These are phyloP conservation scores for Heliconius himera DNA, from an alignment of 1,140 invertebrate species.

Conservation along the genomic window DNA sequence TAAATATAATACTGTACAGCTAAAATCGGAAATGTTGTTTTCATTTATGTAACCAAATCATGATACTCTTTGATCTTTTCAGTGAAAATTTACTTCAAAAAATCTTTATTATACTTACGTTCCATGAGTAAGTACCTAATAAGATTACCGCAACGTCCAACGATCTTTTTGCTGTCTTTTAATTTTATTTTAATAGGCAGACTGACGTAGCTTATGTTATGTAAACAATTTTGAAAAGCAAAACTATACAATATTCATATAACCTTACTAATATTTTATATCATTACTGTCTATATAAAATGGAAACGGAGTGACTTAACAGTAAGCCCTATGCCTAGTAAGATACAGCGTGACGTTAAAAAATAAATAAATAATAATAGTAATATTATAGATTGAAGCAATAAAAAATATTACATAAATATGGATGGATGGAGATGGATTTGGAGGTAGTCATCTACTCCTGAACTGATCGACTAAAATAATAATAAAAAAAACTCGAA, in stretches of 20 bases:
- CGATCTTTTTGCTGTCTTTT: background rate
- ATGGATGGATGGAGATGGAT: no score
- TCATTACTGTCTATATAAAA: background rate
- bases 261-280: background rate
- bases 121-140: conserved; percentile 13
- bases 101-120: conserved; percentile 1
- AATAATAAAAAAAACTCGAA: no score
- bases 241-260: background rate
- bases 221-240: background rate
- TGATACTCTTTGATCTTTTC: background rate
- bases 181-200: background rate
- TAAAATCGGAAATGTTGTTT: no score
- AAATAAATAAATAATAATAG: no score
- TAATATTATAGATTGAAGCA: no score
- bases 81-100: background rate
- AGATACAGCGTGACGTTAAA: no score
- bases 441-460: no score
- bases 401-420: no score
- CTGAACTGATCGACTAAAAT: no score
- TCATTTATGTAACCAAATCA: background rate
- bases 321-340: no score
- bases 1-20: no score
- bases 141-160: conserved; percentile 16
- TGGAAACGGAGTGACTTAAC: no score
- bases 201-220: background rate